phyloP scores from a whole-genome alignment of 2,797 vertebrate genomes.

The Lepilemur ruficaudatus region DNA sequence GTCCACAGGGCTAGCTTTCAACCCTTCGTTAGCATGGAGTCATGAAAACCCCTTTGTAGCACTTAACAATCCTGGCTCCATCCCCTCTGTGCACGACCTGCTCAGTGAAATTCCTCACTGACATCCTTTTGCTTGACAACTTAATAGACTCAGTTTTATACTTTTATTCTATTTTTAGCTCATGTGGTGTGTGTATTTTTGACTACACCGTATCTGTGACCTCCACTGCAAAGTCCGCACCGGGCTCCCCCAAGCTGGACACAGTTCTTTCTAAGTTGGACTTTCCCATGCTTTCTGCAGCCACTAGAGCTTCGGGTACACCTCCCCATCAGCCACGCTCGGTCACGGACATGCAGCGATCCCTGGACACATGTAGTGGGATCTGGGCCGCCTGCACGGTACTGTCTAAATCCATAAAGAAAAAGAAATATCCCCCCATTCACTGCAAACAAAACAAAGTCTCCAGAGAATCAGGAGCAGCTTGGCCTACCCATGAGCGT shows the following conservation, averaged over 20 bases:
- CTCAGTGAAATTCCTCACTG: not conserved
- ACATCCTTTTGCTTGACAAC: not conserved
- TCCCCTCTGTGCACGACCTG: not conserved
- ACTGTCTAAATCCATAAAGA: not conserved
- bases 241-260: not conserved
- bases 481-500: not conserved
- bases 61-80: not conserved
- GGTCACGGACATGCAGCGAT: not conserved
- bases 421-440: too few species aligned
- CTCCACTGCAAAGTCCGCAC: not conserved
- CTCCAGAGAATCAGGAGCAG: not conserved
- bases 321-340: fast-evolving
- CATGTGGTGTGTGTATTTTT: not conserved
- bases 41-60: too few species aligned
- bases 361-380: not conserved
- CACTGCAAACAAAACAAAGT: not conserved
- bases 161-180: not conserved
- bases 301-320: not conserved
- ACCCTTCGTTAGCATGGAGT: not conserved
- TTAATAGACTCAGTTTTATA: not conserved
- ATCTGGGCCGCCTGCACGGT: not conserved
- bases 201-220: not conserved
- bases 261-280: not conserved
- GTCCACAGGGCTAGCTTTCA: not conserved
- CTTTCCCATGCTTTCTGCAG: not conserved